Percentiles rank a stretch among this genome's conserved stretches.
Conservation (phyloP, 2,888 invertebrate genomes). For the Prosapia bicincta region DNA sequence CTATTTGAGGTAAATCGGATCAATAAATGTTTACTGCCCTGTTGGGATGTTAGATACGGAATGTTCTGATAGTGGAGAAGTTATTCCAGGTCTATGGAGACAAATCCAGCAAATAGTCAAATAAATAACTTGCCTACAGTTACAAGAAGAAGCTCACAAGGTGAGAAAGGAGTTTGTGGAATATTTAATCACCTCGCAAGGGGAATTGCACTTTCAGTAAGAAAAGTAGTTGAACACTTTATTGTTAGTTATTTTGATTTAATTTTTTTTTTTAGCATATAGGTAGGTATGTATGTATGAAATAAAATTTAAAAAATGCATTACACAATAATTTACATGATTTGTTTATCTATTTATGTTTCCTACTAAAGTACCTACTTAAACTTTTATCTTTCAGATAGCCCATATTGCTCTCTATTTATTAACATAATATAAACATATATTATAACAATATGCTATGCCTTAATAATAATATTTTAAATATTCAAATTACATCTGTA, state of each 20-base stretch:
- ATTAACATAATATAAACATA: too few species aligned
- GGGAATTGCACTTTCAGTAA: constrained; percentile 30
- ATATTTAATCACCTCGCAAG: constrained; percentile 36
- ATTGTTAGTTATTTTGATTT: too few species aligned
- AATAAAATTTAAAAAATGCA: too few species aligned
- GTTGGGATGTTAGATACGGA: constrained; percentile 33
- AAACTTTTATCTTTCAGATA: too few species aligned
- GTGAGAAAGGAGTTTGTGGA: constrained; percentile 35
- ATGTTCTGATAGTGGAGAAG: constrained; percentile 13
- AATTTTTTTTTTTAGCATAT: neutral
- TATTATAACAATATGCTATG: too few species aligned
- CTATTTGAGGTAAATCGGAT: constrained; percentile 37
- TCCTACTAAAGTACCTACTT: too few species aligned
- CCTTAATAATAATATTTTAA: too few species aligned
- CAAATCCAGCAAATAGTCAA: neutral
- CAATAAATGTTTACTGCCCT: constrained; percentile 30
- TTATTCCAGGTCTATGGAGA: constrained; percentile 27
- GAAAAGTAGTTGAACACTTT: constrained; percentile 2
- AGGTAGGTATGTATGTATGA: neutral
- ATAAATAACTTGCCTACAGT: constrained; percentile 8
- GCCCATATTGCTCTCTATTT: too few species aligned
- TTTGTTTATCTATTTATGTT: too few species aligned
- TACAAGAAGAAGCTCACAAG: constrained; percentile 26
- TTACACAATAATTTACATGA: too few species aligned
- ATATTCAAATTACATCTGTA: too few species aligned